These are phyloP conservation scores for Colistium nudipinnis DNA, from an alignment of 2,113 vertebrate species.

Conservation along the genomic window DNA sequence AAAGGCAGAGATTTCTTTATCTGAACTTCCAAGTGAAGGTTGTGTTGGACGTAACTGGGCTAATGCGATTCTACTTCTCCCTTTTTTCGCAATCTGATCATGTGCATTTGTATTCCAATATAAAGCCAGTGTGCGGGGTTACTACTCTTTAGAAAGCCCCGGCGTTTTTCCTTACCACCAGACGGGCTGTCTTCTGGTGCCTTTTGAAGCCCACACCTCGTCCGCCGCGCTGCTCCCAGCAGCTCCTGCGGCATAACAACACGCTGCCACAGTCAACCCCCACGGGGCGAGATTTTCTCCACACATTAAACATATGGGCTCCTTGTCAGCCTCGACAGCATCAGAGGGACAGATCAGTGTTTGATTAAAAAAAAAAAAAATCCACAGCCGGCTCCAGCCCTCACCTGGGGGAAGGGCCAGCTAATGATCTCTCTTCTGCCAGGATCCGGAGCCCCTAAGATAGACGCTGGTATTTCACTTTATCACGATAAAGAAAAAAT, in stretches of 20 bases:
- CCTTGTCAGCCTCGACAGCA: conserved; percentile 50
- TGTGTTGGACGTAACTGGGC: conserved; percentile 59
- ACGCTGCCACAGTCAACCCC: conserved; percentile 57
- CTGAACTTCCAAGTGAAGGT: conserved; percentile 41
- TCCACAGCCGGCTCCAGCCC: conserved; percentile 34
- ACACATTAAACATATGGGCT: conserved; percentile 57
- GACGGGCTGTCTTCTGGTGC: conserved; percentile 32
- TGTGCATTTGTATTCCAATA: conserved; percentile 50
- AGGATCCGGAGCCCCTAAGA: conserved; percentile 51
- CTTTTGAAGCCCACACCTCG: conserved; percentile 72
- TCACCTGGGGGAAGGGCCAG: conserved; percentile 35
- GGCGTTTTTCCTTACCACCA: conserved; percentile 17
- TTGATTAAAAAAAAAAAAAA: conserved; percentile 61
- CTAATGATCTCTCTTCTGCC: conserved; percentile 66
- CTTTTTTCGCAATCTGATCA: conserved; percentile 36
- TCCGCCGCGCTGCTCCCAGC: conserved; percentile 45
- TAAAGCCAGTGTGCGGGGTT: conserved; percentile 9
- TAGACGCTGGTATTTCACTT: conserved; percentile 12
- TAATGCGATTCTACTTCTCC: conserved; percentile 54
- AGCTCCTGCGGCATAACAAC: conserved; percentile 53
- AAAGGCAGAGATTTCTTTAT: conserved; percentile 42
- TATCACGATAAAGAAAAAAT: conserved; percentile 46
- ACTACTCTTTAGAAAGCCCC: conserved; percentile 11
- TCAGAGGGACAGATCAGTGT: conserved; percentile 56
- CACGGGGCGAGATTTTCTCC: conserved; percentile 58